Evolutionary conservation across 2,888 invertebrate species (phyloP), one percentile per base, ranked within the genome.

Genomic region (Aromia moschata): DNA sequence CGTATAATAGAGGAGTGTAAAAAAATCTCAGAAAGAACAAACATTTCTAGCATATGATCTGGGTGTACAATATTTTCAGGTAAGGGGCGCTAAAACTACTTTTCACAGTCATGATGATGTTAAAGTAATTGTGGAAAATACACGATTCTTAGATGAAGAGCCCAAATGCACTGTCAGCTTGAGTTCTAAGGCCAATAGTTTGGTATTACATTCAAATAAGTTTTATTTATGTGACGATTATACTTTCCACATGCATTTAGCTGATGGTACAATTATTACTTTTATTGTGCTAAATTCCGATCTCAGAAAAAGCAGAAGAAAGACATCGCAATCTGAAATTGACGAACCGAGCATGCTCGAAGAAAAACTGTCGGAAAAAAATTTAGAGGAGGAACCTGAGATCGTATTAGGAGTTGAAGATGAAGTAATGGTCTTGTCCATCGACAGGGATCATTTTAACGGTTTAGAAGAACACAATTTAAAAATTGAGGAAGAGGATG

Each of bases 21-120:
- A 4, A n/a, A 54, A 56, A 20, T 12, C 36, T 15, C 31, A 40
- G 9, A 47, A 60, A 14, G 36, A 62, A 37, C n/a, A n/a, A n/a
- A n/a, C n/a, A n/a, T 64, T 70, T 43, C 17, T 69, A 9, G 70
- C 65, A 5, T 76, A 70, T 43, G 67, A 74, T 64, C 65, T 74
- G 12, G 70, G 71, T 10, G 61, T 66, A 0, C 60, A 61, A 59
- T 60, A 62, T 11, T 64, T 69, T 17, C 64, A 62, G 53, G 15
- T 74, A 12, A 65, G 57, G 4, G 75, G 74, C n/a, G 60, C 64
- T 11, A 66, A 60, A 3, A 74, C 71, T 0, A 68, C 63, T n/a
- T 75, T 76, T 53, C 53, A 58, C 1, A 75, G 75, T 47, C 69
- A 73, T 25, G 76, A 76, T 53, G 65, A 62, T 14, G 70, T 75